A percentile compares a stretch with the other conserved stretches of the same genome.
phyloP scores from a whole-genome alignment of 2,888 invertebrate genomes.

The Thecophora atra region DNA sequence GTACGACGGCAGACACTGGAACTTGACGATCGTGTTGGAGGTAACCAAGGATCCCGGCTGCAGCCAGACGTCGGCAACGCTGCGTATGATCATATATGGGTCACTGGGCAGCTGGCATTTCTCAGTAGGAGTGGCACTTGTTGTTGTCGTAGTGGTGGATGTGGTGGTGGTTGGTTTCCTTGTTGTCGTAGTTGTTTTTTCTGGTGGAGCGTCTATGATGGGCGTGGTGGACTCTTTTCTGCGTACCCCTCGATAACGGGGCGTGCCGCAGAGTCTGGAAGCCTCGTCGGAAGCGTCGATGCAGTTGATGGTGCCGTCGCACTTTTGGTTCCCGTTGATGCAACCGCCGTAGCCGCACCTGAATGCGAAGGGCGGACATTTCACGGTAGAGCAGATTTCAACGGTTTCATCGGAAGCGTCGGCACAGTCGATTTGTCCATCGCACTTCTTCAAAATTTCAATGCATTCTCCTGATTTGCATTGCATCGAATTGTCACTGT shows the following conservation, averaged over 20 bases:
- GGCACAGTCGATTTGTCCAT: conserved; percentile 60
- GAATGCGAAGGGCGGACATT: conserved; percentile 48
- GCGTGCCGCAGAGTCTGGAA: conserved; percentile 40
- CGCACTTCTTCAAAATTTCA: conserved; percentile 50
- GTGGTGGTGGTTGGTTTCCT: neutral
- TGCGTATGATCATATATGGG: neutral
- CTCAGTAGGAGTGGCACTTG: neutral
- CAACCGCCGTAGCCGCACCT: conserved; percentile 53
- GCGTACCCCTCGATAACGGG: conserved; percentile 1
- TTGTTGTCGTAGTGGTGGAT: neutral
- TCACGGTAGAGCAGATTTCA: conserved; percentile 41
- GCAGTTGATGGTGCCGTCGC: conserved; percentile 47
- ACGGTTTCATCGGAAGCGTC: conserved; percentile 54
- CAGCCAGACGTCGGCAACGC: neutral
- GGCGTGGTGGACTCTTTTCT: neutral
- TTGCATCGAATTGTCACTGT: conserved; percentile 15
- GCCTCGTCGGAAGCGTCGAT: conserved; percentile 53
- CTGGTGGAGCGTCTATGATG: neutral
- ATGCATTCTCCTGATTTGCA: conserved; percentile 50
- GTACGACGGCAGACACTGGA: conserved; percentile 26
- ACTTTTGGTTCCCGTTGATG: conserved; percentile 41
- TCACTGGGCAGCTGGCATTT: conserved; percentile 14
- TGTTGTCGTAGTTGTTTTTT: neutral
- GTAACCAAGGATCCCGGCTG: neutral
- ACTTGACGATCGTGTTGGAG: conserved; percentile 31